These are phyloP conservation scores for Stenodera caucasica DNA, from an alignment of 2,888 invertebrate genomes.

Conservation along the genomic window DNA sequence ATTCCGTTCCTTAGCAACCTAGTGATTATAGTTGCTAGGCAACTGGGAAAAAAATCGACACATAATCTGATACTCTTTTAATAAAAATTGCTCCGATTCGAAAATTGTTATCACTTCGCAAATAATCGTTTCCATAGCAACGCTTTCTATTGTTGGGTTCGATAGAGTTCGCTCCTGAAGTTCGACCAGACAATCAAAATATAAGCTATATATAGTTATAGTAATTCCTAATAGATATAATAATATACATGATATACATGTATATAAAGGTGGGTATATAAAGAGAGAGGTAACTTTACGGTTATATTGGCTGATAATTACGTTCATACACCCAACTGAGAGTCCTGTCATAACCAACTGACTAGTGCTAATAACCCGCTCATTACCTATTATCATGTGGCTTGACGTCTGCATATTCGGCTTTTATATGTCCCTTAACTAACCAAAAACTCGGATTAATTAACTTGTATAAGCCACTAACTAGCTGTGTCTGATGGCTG, in stretches of 20 bases:
- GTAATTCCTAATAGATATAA: no score
- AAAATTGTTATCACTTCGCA: no score
- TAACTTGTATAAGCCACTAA: constrained; percentile 50
- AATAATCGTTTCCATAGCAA: no score
- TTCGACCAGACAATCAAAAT: no score
- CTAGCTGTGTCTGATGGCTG: constrained; percentile 50
- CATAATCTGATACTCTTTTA: no score
- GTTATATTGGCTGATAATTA: constrained; percentile 35
- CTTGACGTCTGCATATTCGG: constrained; percentile 46
- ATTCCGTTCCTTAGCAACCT: no score
- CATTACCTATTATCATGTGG: constrained; percentile 52
- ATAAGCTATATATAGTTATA: no score
- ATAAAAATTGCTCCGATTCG: no score
- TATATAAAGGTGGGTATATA: neutral
- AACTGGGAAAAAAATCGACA: no score
- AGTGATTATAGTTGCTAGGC: no score
- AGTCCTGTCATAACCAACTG: constrained; percentile 48
- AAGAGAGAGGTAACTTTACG: neutral
- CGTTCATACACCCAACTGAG: constrained; percentile 42
- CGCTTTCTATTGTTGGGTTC: no score
- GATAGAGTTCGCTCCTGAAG: no score
- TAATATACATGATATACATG: neutral
- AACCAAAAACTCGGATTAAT: constrained; percentile 52
- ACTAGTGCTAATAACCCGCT: constrained; percentile 50
- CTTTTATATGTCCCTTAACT: constrained; percentile 50